Conservation (phyloP, 2,113 vertebrate genomes). For the Elephantulus edwardii region DNA sequence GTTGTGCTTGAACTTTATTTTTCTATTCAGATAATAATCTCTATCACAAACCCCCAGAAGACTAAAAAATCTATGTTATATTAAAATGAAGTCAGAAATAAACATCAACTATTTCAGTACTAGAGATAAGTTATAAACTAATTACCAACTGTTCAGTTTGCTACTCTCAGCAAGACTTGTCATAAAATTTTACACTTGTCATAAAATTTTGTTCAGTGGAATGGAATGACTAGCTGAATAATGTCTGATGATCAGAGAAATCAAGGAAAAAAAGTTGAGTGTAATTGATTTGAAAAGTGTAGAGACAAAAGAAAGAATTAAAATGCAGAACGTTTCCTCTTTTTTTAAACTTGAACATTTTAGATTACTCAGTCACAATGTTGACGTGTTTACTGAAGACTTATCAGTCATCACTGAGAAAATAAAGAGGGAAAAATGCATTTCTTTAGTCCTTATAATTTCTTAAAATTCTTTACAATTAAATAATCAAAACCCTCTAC, state of each 20-base stretch:
- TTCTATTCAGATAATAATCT: background rate
- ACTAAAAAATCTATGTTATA: background rate
- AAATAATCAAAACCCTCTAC: background rate
- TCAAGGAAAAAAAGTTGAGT: slow-evolving; percentile 3
- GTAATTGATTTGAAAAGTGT: background rate
- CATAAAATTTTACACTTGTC: slow-evolving; percentile 35
- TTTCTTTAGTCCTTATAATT: background rate
- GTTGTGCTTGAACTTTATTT: background rate
- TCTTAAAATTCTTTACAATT: background rate
- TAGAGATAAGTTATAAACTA: background rate
- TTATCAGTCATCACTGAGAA: background rate
- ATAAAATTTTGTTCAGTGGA: slow-evolving; percentile 4
- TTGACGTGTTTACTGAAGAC: background rate
- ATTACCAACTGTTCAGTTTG: slow-evolving; percentile 11
- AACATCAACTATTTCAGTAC: slow-evolving; percentile 34
- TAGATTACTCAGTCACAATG: slow-evolving; percentile 15
- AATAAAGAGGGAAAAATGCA: background rate
- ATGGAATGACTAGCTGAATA: background rate
- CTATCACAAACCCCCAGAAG: background rate
- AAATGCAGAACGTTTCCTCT: background rate
- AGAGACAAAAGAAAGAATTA: background rate
- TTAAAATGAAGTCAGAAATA: slow-evolving; percentile 33
- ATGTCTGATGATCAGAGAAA: background rate
- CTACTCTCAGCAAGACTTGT: background rate
- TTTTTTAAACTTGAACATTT: background rate